Percentiles rank a stretch among this genome's conserved stretches.
Evolutionary conservation across 1,140 invertebrate genomes (phyloP).

Genomic region (Carcinoscorpius rotundicauda): DNA sequence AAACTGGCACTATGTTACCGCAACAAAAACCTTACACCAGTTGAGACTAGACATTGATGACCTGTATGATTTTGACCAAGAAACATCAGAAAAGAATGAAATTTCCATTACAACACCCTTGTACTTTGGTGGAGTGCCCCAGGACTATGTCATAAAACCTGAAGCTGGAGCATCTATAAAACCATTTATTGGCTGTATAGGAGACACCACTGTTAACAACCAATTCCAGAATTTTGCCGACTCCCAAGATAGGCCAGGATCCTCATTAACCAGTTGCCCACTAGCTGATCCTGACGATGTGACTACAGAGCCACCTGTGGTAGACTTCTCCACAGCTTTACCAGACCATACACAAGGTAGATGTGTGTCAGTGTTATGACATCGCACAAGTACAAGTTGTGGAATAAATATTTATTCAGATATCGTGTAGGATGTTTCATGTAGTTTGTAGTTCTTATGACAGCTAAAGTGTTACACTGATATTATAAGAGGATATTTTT

Average conservation of each 20-base stretch:
- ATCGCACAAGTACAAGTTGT: no score
- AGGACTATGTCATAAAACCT: constrained; percentile 36
- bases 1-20: constrained; percentile 83
- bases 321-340: no score
- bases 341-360: no score
- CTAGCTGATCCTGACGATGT: constrained; percentile 23
- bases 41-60: constrained; percentile 71
- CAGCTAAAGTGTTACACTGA: no score
- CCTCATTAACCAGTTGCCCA: constrained; percentile 52
- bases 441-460: no score
- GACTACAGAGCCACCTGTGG: neutral
- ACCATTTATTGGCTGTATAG: constrained; percentile 68
- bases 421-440: no score
- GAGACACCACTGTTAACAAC: constrained; percentile 71
- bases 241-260: constrained; percentile 46
- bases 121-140: constrained; percentile 73
- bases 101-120: constrained; percentile 38
- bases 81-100: constrained; percentile 42
- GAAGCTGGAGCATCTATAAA: constrained; percentile 31
- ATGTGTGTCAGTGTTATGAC: no score
- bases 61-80: constrained; percentile 37
- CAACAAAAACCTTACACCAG: constrained; percentile 48
- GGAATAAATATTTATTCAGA: no score
- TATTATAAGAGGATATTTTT: no score
- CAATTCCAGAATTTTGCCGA: constrained; percentile 67